Conservation (phyloP, 92 coral and sea anemone species). For the Blastomussa wellsi region DNA sequence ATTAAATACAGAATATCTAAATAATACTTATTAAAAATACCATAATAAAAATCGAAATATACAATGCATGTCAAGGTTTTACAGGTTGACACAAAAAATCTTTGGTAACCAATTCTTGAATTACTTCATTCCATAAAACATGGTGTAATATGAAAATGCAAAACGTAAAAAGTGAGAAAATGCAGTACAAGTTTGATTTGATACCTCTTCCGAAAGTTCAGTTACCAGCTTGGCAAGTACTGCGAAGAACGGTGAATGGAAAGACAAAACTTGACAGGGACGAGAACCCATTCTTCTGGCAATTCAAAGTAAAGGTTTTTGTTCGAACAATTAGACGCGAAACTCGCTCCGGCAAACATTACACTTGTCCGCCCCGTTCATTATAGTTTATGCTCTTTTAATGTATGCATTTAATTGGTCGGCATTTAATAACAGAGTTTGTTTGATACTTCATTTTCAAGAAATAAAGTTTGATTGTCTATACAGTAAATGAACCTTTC, state of each 20-base stretch:
- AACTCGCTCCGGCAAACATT: not conserved
- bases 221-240: no score
- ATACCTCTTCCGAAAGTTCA: no score
- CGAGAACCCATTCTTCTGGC: not conserved
- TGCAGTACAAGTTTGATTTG: not conserved
- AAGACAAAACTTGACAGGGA: not conserved
- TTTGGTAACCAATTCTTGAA: not conserved
- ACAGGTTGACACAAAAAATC: not conserved
- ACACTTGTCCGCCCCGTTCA: not conserved
- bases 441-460: not conserved
- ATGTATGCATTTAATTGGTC: no score
- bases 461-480: not conserved
- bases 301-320: not conserved
- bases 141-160: no score
- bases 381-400: not conserved
- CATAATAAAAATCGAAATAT: no score
- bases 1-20: no score
- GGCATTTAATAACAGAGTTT: not conserved
- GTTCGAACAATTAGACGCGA: not conserved
- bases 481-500: not conserved
- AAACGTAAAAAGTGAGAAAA: no score
- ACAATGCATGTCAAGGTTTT: no score
- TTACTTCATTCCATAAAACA: not conserved
- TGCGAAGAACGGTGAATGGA: not conserved
- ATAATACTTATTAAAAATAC: no score